Percentiles rank a stretch among this genome's conserved stretches.
These are phyloP conservation scores for Anaspis maculata DNA, from an alignment of 2,888 invertebrate species.

Conservation along the genomic window DNA sequence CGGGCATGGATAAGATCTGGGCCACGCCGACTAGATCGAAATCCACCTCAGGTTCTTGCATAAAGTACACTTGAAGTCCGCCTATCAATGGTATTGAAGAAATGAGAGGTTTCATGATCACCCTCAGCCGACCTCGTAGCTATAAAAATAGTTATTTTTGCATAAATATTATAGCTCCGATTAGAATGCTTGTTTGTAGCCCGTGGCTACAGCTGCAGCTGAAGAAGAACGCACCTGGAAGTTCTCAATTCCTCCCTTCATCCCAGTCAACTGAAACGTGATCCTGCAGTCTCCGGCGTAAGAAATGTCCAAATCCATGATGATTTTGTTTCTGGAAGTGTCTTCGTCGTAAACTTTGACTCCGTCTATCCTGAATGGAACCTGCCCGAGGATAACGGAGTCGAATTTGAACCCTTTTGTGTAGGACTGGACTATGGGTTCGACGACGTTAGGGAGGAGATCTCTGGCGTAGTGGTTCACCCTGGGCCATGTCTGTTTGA, in stretches of 20 bases:
- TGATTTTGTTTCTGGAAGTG: conserved; percentile 85
- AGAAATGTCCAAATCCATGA: conserved; percentile 91
- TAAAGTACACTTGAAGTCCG: conserved; percentile 91
- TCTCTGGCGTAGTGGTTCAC: conserved; percentile 82
- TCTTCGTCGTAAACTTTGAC: conserved; percentile 94
- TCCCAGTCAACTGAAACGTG: conserved; percentile 75
- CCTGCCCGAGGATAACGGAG: conserved; percentile 87
- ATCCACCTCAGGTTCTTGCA: conserved; percentile 91
- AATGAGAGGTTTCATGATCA: conserved; percentile 91
- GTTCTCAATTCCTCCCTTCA: conserved; percentile 74
- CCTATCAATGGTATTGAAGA: conserved; percentile 86
- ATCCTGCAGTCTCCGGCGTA: conserved; percentile 97
- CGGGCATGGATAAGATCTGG: conserved; percentile 92
- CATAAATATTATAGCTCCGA: no score
- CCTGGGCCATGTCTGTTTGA: conserved; percentile 91
- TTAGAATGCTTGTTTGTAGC: no score
- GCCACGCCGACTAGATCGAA: conserved; percentile 94
- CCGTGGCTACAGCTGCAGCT: no score
- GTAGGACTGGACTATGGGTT: conserved; percentile 75
- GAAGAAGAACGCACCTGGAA: conserved; percentile 68
- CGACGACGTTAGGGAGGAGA: conserved; percentile 74
- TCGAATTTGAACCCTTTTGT: conserved; percentile 89
- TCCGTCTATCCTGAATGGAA: conserved; percentile 88
- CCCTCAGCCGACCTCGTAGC: conserved; percentile 72
- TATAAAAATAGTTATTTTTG: no score